phyloP scores from a whole-genome alignment of 2,888 invertebrate species.

The Plagodis pulveraria region DNA sequence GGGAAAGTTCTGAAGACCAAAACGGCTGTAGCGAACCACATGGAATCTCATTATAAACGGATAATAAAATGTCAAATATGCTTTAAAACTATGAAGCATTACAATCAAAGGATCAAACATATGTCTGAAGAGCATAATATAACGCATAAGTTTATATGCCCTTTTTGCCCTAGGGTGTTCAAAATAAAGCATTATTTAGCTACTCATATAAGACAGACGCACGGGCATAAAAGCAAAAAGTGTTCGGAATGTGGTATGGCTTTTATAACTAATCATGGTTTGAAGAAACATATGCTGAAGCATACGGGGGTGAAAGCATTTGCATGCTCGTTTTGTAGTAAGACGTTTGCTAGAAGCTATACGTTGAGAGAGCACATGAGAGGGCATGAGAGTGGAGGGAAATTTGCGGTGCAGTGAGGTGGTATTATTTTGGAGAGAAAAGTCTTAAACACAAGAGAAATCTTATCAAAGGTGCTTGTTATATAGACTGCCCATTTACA shows the following conservation, averaged over 20 bases:
- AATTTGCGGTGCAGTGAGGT: constrained; percentile 1
- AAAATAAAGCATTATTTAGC: constrained; percentile 75
- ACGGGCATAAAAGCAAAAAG: constrained; percentile 72
- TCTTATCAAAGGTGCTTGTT: no score
- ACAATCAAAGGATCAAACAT: constrained; percentile 73
- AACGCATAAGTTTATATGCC: constrained; percentile 70
- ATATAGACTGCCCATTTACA: no score
- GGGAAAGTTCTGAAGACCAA: constrained; percentile 69
- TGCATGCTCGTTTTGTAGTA: constrained; percentile 65
- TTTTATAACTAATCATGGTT: constrained; percentile 75
- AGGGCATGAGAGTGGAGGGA: constrained; percentile 41
- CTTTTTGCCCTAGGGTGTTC: constrained; percentile 63
- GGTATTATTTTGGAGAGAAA: no score
- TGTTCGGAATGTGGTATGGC: constrained; percentile 66
- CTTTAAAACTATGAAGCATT: constrained; percentile 73
- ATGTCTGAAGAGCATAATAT: constrained; percentile 73
- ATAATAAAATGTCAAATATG: constrained; percentile 71
- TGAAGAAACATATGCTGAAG: constrained; percentile 76
- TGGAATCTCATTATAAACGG: constrained; percentile 70
- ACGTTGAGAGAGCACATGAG: constrained; percentile 61
- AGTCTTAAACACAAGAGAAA: no score
- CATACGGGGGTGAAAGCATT: constrained; percentile 71
- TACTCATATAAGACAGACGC: constrained; percentile 73
- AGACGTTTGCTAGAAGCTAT: constrained; percentile 59
- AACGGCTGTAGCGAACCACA: constrained; percentile 66